These are phyloP conservation scores for Hypena proboscidalis DNA, from an alignment of 2,888 invertebrate genomes.

Conservation along the genomic window DNA sequence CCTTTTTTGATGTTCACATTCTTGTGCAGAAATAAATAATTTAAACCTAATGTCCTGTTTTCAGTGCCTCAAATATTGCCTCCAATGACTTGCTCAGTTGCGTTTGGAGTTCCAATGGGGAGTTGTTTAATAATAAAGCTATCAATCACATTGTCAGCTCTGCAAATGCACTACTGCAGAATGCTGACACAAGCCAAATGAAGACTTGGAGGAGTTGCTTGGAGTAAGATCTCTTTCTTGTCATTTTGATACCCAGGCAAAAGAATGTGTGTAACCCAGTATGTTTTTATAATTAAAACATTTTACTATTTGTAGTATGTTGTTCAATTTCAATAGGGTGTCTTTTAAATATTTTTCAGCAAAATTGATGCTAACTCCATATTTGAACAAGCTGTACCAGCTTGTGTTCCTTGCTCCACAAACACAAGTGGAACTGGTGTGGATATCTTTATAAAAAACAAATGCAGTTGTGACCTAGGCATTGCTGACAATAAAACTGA, in stretches of 20 bases:
- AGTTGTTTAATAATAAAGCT: conserved; percentile 42
- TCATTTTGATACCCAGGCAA: neutral
- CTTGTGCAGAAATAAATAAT: no score
- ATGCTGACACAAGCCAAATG: conserved; percentile 45
- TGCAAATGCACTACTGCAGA: conserved; percentile 47
- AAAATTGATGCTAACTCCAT: conserved; percentile 57
- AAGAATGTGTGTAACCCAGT: no score
- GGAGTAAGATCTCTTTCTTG: conserved; percentile 49
- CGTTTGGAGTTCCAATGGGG: conserved; percentile 53
- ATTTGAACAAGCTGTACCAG: conserved; percentile 52
- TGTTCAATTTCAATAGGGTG: no score
- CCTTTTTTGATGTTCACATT: no score
- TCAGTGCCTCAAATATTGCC: conserved; percentile 60
- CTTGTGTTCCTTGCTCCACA: conserved; percentile 53
- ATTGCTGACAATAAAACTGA: conserved; percentile 22
- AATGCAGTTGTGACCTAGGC: conserved; percentile 60
- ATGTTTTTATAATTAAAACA: no score
- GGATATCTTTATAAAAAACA: conserved; percentile 45
- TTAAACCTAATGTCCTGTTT: conserved; percentile 24
- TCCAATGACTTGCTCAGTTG: conserved; percentile 57
- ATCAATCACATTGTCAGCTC: conserved; percentile 48
- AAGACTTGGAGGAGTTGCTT: conserved; percentile 62
- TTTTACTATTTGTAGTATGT: no score
- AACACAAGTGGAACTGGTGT: conserved; percentile 29
- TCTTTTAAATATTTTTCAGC: conserved; percentile 49